Conservation (phyloP, 2,797 vertebrate genomes). For the Cossypha dichroa region DNA sequence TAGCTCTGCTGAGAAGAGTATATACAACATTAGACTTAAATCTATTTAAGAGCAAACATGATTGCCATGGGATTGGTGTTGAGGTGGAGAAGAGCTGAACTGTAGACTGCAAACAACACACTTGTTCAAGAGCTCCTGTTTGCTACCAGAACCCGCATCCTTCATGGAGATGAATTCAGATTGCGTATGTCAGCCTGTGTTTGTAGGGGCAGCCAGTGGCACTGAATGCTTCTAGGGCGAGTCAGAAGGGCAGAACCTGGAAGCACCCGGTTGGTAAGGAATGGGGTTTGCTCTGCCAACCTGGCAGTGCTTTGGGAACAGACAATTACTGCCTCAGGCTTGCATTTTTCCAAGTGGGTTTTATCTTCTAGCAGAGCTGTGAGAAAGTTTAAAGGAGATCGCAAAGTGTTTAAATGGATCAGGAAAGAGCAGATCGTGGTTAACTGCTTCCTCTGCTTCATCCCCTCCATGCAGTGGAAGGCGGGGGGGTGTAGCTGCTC, state of each 20-base stretch:
- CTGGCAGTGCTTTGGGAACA: not conserved
- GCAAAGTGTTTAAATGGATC: not conserved
- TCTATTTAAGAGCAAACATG: not conserved
- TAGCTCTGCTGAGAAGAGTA: not conserved
- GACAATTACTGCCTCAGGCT: not conserved
- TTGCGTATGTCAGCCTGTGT: not conserved
- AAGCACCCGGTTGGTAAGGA: rapidly evolving
- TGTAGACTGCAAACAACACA: not conserved
- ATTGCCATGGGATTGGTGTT: not conserved
- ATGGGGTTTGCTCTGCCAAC: not conserved
- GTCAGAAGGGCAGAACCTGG: not conserved
- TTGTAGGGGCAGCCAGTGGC: not conserved
- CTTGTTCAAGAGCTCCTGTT: not conserved
- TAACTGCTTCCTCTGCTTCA: not conserved
- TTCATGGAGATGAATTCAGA: not conserved
- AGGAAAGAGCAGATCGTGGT: not conserved
- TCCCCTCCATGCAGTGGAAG: not conserved
- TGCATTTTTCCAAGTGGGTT: not conserved
- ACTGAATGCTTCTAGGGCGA: not conserved
- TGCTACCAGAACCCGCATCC: not conserved
- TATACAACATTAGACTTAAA: not conserved
- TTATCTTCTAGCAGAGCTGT: not conserved
- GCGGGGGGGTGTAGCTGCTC: not conserved
- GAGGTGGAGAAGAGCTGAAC: not conserved
- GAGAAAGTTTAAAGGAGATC: not conserved